Evolutionary conservation across 2,888 invertebrate species (phyloP), one percentile per base, ranked within the genome.

Genomic region (Apamea crenata): DNA sequence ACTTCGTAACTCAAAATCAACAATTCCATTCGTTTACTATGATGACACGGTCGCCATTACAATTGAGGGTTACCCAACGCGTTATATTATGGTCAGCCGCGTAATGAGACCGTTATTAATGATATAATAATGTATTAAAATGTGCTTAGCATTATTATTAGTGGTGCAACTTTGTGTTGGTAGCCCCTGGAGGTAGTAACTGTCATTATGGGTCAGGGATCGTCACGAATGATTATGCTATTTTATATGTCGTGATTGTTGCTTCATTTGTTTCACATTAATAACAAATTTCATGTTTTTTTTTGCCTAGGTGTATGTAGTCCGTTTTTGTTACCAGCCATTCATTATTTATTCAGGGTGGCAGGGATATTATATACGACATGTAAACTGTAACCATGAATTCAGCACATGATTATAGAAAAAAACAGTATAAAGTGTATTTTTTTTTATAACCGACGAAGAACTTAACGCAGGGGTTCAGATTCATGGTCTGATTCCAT

Each of bases 141-240:
- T 61, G 87, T 83, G 83, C 50, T 71, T 79, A 21, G 68, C 66
- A 69, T 86, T 36, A 59, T 25, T 18, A 66, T n/a, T 47, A 70
- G 68, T 80, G 72, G 7, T 56, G 82, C 50, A 76, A 76, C 50
- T 59, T 21, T 29, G 16, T 53, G 61, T 67, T 67, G 29, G 53
- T 44, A 76, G 56, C 21, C 77, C 77, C 83, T 59, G 77, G 67
- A 61, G 67, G 68, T 36, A 32, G 6, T 50, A 12, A n/a, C 40
- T 36, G 50, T 47, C 59, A 21, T 83, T 69, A 25, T 82, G 53
- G 70, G 81, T 83, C 84, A 82, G 79, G 79, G 81, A 82, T 83
- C 53, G 71, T 63, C 79, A 72, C 71, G 79, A 56, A 36, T 71
- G 6, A 47, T 7, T 50, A 72, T 71, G 71, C 16, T 14, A 4